Evolutionary conservation across 2,888 invertebrate species (phyloP), one percentile per base, ranked within the genome.

Genomic region (Epirrhoe alternata): DNA sequence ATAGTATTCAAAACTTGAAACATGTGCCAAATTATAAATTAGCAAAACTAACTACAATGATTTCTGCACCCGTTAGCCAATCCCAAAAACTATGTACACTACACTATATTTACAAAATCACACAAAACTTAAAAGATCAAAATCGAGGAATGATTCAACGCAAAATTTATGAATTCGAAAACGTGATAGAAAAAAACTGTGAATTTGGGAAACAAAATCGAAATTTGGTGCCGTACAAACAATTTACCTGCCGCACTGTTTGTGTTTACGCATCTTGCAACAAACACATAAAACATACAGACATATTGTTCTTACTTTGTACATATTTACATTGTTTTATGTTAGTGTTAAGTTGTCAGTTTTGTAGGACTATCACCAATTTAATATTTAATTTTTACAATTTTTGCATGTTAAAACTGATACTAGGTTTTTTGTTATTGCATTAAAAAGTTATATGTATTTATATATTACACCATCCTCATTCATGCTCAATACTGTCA

Each of bases 41-140:
- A 47, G 12, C 14, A 14, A 45, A 45, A 45, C 60, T 53, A 61
- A 45, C 60, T 61, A 53, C 60, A 45, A 53, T 53, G n/a, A 53
- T 16, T 42, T 24, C 16, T 24, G 42, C 38, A 24, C 38, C n/a
- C 61, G 1, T 24, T 55, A 55, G 31, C 54, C 53, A 47, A 35
- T 47, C 12, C 45, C 61, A 47, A 58, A 50, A 58, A 16, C 6
- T 42, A 53, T 53, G 47, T 53, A 53, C 10, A 61, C 61, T 54
- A 61, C 30, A 52, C 52, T 12, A 38, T 30, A 6, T 38, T 38
- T 24, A 30, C 30, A 14, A 52, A 51, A 52, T 52, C 24, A 51
- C 24, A 59, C 51, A 42, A 30, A 57, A 49, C 16, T 4, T 33
- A 47, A 47, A 47, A 35, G 16, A 30, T 14, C 33, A 10, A 49